Evolutionary conservation across 2,113 vertebrate genomes (phyloP).

Genomic region (Catharus fuscescens): DNA sequence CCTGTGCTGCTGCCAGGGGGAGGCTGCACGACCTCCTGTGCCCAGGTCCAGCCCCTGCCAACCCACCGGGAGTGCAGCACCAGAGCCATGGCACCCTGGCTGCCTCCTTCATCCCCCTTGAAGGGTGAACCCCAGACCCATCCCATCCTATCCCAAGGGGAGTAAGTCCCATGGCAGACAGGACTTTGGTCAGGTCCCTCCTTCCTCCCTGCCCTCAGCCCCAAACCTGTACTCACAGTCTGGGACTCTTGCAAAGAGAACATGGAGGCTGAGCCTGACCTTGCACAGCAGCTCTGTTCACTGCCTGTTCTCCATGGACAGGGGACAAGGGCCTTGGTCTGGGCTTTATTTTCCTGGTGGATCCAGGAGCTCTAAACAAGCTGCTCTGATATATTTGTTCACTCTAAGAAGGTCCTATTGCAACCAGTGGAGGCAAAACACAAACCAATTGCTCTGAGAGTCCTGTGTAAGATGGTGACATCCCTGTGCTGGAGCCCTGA

Average conservation of each 20-base stretch:
- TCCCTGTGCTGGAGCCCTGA: neutral
- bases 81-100: neutral
- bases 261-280: rapidly evolving
- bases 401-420: neutral
- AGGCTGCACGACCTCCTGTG: neutral
- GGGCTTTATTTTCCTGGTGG: neutral
- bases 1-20: neutral
- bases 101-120: neutral
- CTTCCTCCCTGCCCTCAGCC: neutral
- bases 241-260: neutral
- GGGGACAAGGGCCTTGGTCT: neutral
- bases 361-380: neutral
- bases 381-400: neutral
- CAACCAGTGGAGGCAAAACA: neutral
- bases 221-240: neutral
- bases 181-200: neutral
- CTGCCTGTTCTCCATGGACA: neutral
- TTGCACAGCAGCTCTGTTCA: neutral
- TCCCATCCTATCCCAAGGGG: neutral
- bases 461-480: neutral
- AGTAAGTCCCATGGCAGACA: neutral
- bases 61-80: rapidly evolving
- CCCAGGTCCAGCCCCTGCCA: neutral
- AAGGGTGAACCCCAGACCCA: neutral
- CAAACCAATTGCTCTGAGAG: rapidly evolving